phyloP scores from a whole-genome alignment of 2,797 vertebrate genomes.

The Sebastes cheni region DNA sequence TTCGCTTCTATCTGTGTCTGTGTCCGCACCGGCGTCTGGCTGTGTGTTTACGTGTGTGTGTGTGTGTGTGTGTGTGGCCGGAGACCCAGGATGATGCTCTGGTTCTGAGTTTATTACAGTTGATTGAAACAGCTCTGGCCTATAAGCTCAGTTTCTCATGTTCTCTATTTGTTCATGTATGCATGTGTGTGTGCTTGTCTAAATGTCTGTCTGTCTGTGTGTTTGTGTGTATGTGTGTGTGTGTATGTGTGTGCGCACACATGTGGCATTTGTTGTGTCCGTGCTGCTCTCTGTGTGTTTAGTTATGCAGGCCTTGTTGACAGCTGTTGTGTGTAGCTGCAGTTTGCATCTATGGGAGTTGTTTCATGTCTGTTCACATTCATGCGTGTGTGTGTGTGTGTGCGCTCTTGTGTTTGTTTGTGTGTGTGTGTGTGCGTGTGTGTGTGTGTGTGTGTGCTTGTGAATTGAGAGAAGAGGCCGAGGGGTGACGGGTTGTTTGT shows the following conservation, averaged over 20 bases:
- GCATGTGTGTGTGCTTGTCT: constrained; percentile 5
- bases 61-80: not conserved
- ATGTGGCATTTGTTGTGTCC: constrained; percentile 25
- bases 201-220: not conserved
- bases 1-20: constrained; percentile 62
- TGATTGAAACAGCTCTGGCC: constrained; percentile 68
- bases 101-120: constrained; percentile 55
- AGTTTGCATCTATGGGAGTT: constrained; percentile 43
- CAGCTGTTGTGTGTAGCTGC: constrained; percentile 57
- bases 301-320: constrained; percentile 57
- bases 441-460: constrained; percentile 13
- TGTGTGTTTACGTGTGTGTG: not conserved
- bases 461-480: constrained; percentile 65
- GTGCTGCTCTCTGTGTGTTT: constrained; percentile 46
- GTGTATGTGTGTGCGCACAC: not conserved
- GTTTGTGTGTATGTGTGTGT: not conserved
- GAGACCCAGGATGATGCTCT: constrained; percentile 35
- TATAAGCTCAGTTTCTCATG: constrained; percentile 49
- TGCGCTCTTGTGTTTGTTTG: no score
- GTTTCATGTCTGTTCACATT: constrained; percentile 56
- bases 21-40: constrained; percentile 46
- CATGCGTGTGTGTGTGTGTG: not conserved
- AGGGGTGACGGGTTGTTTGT: constrained; percentile 75
- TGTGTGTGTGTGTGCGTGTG: not conserved
- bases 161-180: constrained; percentile 35